A percentile compares a stretch with the other conserved stretches of the same genome.
Conservation (phyloP, 2,888 invertebrate genomes). For the Vandiemenella viatica region DNA sequence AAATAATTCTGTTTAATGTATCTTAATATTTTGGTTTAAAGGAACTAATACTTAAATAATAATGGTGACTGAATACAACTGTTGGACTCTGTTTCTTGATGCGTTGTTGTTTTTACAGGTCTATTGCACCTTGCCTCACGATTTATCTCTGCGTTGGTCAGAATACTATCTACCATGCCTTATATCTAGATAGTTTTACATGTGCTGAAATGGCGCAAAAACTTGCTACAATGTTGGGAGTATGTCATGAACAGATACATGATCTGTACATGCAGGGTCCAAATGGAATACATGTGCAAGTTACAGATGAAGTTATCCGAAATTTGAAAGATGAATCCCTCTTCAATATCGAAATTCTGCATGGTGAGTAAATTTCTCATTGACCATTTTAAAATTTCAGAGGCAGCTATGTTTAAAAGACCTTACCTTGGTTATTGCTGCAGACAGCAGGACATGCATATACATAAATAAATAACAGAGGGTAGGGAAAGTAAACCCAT, state of each 20-base stretch:
- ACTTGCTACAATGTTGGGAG: conserved; percentile 42
- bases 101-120: conserved; percentile 8
- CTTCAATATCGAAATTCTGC: conserved; percentile 41
- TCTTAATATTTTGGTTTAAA: background rate
- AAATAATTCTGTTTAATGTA: background rate
- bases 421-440: too few species aligned
- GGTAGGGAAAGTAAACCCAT: too few species aligned
- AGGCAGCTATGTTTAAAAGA: too few species aligned
- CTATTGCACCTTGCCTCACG: conserved; percentile 36
- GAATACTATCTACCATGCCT: conserved; percentile 55
- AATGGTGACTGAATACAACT: too few species aligned
- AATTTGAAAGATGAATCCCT: conserved; percentile 68
- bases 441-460: too few species aligned
- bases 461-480: too few species aligned
- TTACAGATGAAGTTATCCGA: conserved; percentile 72
- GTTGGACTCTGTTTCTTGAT: too few species aligned
- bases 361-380: too few species aligned
- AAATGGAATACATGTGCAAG: conserved; percentile 63
- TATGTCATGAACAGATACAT: conserved; percentile 27
- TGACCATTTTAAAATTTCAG: too few species aligned
- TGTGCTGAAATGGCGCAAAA: conserved; percentile 50
- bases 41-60: too few species aligned
- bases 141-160: conserved; percentile 58
- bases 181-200: conserved; percentile 57
- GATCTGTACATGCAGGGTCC: conserved; percentile 69